phyloP scores from a whole-genome alignment of 2,888 invertebrate genomes.

The Branchinecta sandiegonensis region DNA sequence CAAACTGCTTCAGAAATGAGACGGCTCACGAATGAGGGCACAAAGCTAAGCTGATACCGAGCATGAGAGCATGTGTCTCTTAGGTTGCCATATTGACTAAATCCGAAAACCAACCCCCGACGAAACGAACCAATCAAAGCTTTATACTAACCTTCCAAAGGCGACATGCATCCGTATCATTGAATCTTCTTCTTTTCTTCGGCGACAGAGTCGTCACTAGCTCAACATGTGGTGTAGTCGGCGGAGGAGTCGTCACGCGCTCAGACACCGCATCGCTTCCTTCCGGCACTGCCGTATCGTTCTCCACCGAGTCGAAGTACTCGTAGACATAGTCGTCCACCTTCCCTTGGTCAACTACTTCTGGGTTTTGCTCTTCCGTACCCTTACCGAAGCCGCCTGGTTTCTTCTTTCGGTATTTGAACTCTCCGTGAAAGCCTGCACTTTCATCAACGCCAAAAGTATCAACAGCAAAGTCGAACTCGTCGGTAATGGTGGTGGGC shows the following conservation, averaged over 20 bases:
- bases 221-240: not conserved
- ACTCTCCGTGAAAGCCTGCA: not conserved
- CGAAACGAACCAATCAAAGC: no score
- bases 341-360: not conserved
- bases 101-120: no score
- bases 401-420: not conserved
- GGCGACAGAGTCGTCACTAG: not conserved
- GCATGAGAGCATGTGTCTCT: no score
- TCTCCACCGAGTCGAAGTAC: not conserved
- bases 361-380: not conserved
- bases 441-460: not conserved
- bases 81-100: no score
- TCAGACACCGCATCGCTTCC: not conserved
- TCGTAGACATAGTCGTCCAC: not conserved
- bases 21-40: no score
- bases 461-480: not conserved
- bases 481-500: not conserved
- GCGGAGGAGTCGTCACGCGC: not conserved
- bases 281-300: not conserved
- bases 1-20: no score
- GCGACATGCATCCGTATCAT: not conserved
- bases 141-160: slow-evolving; percentile 7
- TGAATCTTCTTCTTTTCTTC: slow-evolving; percentile 4
- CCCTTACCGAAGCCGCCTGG: not conserved
- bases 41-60: no score